phyloP scores from a whole-genome alignment of 2,888 invertebrate genomes.

The Eupsilia transversa region DNA sequence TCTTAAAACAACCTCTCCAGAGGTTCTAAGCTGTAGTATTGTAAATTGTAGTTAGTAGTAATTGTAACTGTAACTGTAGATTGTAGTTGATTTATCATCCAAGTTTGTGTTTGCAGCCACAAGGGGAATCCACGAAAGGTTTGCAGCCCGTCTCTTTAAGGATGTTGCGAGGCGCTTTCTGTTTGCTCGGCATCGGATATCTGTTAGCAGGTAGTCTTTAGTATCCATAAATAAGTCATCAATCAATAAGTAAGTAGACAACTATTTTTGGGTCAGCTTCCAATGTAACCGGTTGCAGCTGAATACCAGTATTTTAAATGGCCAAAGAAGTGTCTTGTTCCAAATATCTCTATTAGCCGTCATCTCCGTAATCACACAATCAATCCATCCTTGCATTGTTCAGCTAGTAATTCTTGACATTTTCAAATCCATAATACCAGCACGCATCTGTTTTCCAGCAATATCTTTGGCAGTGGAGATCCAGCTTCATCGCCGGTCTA shows the following conservation, averaged over 20 bases:
- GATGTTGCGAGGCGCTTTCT: constrained; percentile 94
- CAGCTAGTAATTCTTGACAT: background rate
- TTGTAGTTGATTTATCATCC: constrained; percentile 41
- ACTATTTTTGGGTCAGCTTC: background rate
- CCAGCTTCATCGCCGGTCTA: constrained; percentile 76
- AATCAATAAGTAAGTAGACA: too few species aligned
- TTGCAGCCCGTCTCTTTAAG: constrained; percentile 92
- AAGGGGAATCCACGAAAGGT: constrained; percentile 83
- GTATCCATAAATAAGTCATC: background rate
- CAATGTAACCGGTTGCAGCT: background rate
- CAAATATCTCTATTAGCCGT: background rate
- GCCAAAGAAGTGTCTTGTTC: background rate
- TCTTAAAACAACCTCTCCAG: constrained; percentile 19
- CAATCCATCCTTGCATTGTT: background rate
- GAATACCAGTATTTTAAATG: background rate
- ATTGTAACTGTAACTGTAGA: too few species aligned
- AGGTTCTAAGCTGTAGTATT: constrained; percentile 25
- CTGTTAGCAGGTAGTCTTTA: constrained; percentile 89
- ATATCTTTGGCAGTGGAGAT: constrained; percentile 78
- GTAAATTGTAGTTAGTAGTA: too few species aligned
- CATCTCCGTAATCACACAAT: background rate
- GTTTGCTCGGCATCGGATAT: constrained; percentile 92
- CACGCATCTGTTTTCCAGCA: constrained; percentile 68
- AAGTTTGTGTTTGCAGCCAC: constrained; percentile 74
- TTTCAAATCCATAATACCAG: background rate